These are phyloP conservation scores for Struthidea cinerea DNA, from an alignment of 2,113 vertebrate genomes.

Conservation along the genomic window DNA sequence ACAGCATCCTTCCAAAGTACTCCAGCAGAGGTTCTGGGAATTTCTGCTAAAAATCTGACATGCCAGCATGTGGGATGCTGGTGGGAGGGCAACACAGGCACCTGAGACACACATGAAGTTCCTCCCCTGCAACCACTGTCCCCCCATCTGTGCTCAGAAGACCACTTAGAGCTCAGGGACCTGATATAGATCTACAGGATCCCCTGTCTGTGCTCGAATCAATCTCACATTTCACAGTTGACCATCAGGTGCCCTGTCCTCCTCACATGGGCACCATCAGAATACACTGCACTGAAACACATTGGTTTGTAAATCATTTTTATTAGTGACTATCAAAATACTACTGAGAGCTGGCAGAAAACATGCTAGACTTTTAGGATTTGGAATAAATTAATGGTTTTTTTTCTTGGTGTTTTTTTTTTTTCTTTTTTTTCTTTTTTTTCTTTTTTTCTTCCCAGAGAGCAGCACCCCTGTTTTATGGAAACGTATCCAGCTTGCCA, in stretches of 20 bases:
- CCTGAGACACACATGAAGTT: neutral
- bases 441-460: neutral
- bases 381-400: neutral
- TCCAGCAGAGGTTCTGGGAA: rapidly evolving
- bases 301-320: neutral
- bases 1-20: neutral
- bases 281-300: neutral
- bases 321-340: neutral
- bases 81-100: neutral
- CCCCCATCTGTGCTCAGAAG: neutral
- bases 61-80: rapidly evolving
- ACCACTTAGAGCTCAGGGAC: neutral
- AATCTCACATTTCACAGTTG: neutral
- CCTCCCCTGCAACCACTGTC: neutral
- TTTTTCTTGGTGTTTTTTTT: neutral
- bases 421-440: no score
- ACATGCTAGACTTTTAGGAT: neutral
- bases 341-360: neutral
- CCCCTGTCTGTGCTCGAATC: neutral
- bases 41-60: neutral
- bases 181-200: neutral
- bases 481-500: neutral
- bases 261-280: rapidly evolving
- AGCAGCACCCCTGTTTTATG: neutral
- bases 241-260: neutral